Base-by-base conservation (phyloP, 1,140 invertebrate species). In the Gryllus bimaculatus region DNA sequence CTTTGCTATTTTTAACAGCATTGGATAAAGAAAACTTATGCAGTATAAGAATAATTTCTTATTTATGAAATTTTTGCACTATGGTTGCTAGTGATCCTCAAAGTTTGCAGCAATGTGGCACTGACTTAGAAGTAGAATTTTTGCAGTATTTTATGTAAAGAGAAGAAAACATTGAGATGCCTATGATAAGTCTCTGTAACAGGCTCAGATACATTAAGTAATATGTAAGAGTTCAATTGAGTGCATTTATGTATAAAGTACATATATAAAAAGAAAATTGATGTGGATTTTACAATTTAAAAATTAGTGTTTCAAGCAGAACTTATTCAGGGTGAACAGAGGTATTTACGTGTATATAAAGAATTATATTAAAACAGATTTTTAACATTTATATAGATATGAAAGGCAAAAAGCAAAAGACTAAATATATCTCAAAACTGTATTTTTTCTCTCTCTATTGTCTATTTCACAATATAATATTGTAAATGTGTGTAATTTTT, bases 361-460 rank as follows among this genome's bases (percentile, higher is more conserved):
- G 47, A 77, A 77, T 48, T 77, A 77, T 77, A 77, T 77, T 48
- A 48, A 47, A 77, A 48, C 48, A 77, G 76, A 77, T 48, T 48
- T 77, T 77, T 77, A 77, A 77, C 76, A 77, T 77, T 77, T 77
- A 77, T 77, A 77, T 48, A 77, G 47, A 77, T 77, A 77, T 77
- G 48, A 77, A 20, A 48, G 48, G 47, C 47, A 77, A 77, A 77
- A 48, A 77, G 21, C 47, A 54, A 47, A 54, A 48, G 48, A 48
- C 47, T 48, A 77, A 48, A 75, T 75, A 49, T 77, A 77, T 77
- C 47, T 77, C 21, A 48, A 47, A 77, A 77, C 48, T 77, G 76
- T 77, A 77, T 77, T 77, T 77, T 77, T 77, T 20, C 76, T 77
- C 76, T 48, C 54, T 66, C 54, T 66, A 66, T 66, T 66, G 54